Evolutionary conservation across 2,797 vertebrate species (phyloP).

Genomic region (Pipistrellus kuhlii): DNA sequence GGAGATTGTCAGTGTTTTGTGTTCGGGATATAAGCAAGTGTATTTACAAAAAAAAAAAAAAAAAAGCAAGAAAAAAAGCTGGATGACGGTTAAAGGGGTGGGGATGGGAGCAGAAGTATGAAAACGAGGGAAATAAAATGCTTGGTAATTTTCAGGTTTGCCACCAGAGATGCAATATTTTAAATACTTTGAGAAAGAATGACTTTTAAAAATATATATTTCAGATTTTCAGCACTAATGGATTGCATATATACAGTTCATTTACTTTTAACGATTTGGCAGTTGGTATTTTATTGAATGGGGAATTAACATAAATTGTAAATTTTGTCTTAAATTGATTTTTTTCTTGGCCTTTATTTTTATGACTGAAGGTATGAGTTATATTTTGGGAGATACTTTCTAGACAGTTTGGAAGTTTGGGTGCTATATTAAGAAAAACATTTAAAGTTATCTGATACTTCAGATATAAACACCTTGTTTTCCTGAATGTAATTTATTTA

Average conservation of each 20-base stretch:
- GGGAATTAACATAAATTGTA: conserved; percentile 81
- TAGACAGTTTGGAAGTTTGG: conserved; percentile 72
- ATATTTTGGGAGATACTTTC: conserved; percentile 76
- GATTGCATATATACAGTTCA: conserved; percentile 86
- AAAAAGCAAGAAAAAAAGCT: conserved; percentile 70
- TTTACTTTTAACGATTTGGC: conserved; percentile 88
- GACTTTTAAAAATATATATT: conserved; percentile 85
- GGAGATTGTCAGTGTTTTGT: conserved; percentile 80
- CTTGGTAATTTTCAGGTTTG: conserved; percentile 81
- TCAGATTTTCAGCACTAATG: conserved; percentile 85
- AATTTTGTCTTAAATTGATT: conserved; percentile 73
- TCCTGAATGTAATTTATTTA: conserved; percentile 78
- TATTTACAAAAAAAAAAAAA: conserved; percentile 78
- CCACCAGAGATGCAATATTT: conserved; percentile 87
- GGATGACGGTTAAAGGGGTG: conserved; percentile 75
- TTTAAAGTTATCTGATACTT: conserved; percentile 74
- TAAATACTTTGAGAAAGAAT: conserved; percentile 87
- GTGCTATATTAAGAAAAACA: conserved; percentile 79
- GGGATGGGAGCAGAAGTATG: conserved; percentile 22
- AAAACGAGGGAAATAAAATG: conserved; percentile 72
- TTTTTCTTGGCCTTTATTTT: conserved; percentile 81
- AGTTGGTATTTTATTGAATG: conserved; percentile 86
- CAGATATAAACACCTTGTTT: conserved; percentile 67
- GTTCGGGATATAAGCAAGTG: conserved; percentile 77
- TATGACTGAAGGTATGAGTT: conserved; percentile 73